Percentiles rank a stretch among this genome's conserved stretches.
Conservation (phyloP, 2,113 vertebrate species). For the Callithrix jacchus region DNA sequence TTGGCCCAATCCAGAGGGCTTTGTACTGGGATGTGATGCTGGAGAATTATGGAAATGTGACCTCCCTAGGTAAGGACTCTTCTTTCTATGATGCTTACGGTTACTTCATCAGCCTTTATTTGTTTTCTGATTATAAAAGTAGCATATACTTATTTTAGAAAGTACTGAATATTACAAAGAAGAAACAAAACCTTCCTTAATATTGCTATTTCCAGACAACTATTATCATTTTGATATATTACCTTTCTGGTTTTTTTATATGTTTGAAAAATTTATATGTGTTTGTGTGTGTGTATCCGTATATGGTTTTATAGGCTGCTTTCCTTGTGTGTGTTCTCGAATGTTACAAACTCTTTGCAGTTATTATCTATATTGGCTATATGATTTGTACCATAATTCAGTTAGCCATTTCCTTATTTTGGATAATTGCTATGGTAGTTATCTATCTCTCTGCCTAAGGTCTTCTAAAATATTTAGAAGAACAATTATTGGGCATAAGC, state of each 20-base stretch:
- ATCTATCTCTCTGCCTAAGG: neutral
- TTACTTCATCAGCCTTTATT: neutral
- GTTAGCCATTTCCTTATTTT: constrained; percentile 31
- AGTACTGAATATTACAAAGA: constrained; percentile 4
- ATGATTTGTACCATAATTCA: neutral
- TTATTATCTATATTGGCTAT: neutral
- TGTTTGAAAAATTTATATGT: neutral
- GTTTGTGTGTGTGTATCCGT: neutral
- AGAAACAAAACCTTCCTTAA: neutral
- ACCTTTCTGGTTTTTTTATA: neutral
- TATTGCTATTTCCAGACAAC: neutral
- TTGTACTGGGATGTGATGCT: constrained; percentile 79
- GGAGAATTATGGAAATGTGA: constrained; percentile 74
- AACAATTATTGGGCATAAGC: neutral
- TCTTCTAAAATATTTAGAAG: neutral
- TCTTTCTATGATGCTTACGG: neutral
- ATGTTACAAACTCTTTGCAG: neutral
- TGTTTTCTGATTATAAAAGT: neutral
- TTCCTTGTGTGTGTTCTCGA: neutral
- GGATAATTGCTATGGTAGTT: neutral
- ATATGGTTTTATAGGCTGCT: neutral
- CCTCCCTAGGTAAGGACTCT: constrained; percentile 65
- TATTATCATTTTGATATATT: neutral
- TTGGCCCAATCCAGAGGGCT: constrained; percentile 71
- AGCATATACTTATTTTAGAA: neutral